Base-by-base conservation (phyloP, 1,140 invertebrate genomes). In the Dysdera silvatica region DNA sequence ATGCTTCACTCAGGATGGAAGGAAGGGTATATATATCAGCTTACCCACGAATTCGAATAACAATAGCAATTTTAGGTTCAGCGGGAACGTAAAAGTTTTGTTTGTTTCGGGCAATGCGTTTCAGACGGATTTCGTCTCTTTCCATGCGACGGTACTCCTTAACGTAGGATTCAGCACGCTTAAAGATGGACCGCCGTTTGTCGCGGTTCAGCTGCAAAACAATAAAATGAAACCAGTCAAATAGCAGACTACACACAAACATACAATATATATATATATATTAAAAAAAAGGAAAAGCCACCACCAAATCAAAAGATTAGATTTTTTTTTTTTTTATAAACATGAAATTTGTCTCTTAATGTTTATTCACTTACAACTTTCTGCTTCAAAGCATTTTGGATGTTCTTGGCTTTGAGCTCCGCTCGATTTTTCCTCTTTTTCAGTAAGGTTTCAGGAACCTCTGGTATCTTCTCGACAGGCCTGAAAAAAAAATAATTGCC, bases 71-170 rank as follows among this genome's bases (percentile, higher is more conserved):
- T 76, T 91, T 94, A 24, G 95, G 85, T 78, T 99, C 93, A 49
- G 84, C 87, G 67, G 94, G 92, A 73, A 99, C 95, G 76, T 97
- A 98, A 78, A 93, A 98, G 78, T 97, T 96, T 57, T 91, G 92
- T 66, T 84, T 81, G 71, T 87, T 88, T 71, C 87, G 89, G 14
- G 96, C 95, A 78, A 94, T 82, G 32, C 92, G 81, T 47, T 82
- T 81, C 37, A 95, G 76, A 32, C 88, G 81, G 66, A 95, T 85
- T 74, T 89, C 85, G 76, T 93, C 87, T 10, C 86, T 80, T 73
- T 95, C 90, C 68, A 85, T 87, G 52, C 75, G 70, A 67, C 86
- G 82, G 80, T 99, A 99, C 79, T 98, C 93, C 72, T 88, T 92
- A 1, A 95, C 87, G 79, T 99, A 99, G 69, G 87, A 83, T 74